Evolutionary conservation across 1,140 invertebrate genomes (phyloP).

Genomic region (Drosophila orosa): DNA sequence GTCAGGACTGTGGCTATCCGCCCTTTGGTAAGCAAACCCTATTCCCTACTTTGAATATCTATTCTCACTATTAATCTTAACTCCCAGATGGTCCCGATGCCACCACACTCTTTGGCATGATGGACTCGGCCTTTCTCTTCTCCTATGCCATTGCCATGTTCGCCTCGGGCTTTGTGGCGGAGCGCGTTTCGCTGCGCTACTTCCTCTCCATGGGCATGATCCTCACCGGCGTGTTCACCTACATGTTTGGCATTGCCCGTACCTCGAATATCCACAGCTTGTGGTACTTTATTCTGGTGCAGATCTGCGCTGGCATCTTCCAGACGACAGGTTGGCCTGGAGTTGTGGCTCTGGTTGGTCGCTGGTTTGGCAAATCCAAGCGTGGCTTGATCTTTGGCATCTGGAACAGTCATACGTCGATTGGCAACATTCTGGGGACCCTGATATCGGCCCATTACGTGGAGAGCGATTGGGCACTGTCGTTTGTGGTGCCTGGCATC

Average conservation of each 20-base stretch:
- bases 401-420: slow-evolving; percentile 98
- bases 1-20: slow-evolving; percentile 88
- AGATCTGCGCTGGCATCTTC: slow-evolving; percentile 92
- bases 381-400: slow-evolving; percentile 97
- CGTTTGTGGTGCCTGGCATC: slow-evolving; percentile 96
- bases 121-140: slow-evolving; percentile 97
- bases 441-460: slow-evolving; percentile 94
- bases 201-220: slow-evolving; percentile 97
- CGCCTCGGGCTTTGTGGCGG: slow-evolving; percentile 94
- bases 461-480: slow-evolving; percentile 94
- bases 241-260: slow-evolving; percentile 95
- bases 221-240: slow-evolving; percentile 93
- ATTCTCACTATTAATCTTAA: background rate
- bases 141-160: slow-evolving; percentile 98
- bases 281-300: slow-evolving; percentile 92
- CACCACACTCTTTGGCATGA: slow-evolving; percentile 91
- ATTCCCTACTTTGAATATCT: fast-evolving
- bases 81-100: slow-evolving; percentile 90
- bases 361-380: slow-evolving; percentile 98
- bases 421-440: slow-evolving; percentile 96
- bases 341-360: slow-evolving; percentile 96
- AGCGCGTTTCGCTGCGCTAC: slow-evolving; percentile 95
- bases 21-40: slow-evolving; percentile 92
- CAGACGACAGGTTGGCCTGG: slow-evolving; percentile 96
- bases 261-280: slow-evolving; percentile 93